Evolutionary conservation across 2,888 invertebrate species (phyloP).

Genomic region (Tenthredo notha): DNA sequence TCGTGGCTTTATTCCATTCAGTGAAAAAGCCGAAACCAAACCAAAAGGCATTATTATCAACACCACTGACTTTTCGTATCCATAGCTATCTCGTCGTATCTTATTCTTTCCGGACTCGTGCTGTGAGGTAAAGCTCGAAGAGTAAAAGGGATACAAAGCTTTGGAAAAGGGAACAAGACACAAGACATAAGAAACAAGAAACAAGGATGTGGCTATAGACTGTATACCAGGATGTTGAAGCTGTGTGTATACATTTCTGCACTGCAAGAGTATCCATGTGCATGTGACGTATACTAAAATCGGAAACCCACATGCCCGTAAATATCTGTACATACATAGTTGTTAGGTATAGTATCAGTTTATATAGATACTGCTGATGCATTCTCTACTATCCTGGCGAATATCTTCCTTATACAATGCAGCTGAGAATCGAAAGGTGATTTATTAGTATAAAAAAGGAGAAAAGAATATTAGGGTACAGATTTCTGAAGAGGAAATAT

Average conservation of each 20-base stretch:
- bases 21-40: not conserved
- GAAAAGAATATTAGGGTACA: not conserved
- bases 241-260: not conserved
- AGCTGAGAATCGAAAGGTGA: not conserved
- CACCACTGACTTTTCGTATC: conserved; percentile 3
- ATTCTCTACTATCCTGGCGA: not conserved
- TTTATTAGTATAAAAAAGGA: not conserved
- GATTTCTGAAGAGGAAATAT: not conserved
- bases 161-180: not conserved
- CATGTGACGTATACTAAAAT: not conserved
- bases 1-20: conserved; percentile 29
- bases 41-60: conserved; percentile 31
- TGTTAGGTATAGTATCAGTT: not conserved
- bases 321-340: not conserved
- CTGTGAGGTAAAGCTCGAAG: not conserved
- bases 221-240: not conserved
- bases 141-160: conserved; percentile 11
- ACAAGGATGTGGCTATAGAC: not conserved
- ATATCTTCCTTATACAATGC: not conserved
- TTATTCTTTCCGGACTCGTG: conserved; percentile 29
- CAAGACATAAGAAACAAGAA: not conserved
- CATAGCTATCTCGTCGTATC: not conserved
- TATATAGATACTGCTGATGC: not conserved
- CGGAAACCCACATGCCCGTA: not conserved
- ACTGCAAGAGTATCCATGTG: not conserved